Percentiles rank a stretch among this genome's conserved stretches.
These are phyloP conservation scores for Sylvia borin DNA, from an alignment of 2,797 vertebrate genomes.

Conservation along the genomic window DNA sequence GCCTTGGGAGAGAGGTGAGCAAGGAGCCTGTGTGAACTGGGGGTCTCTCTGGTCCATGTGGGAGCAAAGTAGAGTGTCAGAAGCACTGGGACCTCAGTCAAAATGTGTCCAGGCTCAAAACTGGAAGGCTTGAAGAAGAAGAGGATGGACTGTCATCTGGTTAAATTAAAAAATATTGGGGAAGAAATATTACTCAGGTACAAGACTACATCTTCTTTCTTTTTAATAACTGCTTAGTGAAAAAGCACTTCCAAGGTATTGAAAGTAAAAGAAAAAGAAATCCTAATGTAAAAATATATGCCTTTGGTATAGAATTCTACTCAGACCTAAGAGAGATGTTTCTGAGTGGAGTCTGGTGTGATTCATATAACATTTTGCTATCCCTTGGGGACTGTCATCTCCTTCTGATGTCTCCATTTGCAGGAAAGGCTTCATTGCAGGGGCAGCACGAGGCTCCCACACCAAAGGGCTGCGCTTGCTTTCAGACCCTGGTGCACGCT, in stretches of 20 bases:
- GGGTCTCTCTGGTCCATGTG: fast-evolving
- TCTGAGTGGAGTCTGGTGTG: neutral
- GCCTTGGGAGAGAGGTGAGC: neutral
- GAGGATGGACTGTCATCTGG: neutral
- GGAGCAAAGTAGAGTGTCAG: neutral
- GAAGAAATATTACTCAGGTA: neutral
- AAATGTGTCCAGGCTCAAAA: neutral
- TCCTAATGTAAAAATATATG: conserved; percentile 32
- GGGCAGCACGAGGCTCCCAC: neutral
- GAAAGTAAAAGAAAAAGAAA: conserved; percentile 3
- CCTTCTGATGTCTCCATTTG: conserved; percentile 54
- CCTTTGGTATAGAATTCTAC: conserved; percentile 9
- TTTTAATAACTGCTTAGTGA: conserved; percentile 34
- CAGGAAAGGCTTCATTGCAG: conserved; percentile 4
- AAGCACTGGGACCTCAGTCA: neutral
- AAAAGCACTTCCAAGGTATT: conserved; percentile 2
- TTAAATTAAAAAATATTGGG: neutral
- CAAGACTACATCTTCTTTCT: neutral
- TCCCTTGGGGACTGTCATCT: conserved; percentile 13
- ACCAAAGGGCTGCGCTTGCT: neutral
- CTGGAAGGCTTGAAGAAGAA: neutral
- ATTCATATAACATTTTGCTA: conserved; percentile 51
- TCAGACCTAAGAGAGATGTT: conserved; percentile 46
- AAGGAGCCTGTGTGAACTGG: neutral
- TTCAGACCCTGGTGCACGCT: neutral